These are phyloP conservation scores for Megalonaias nervosa DNA, from an alignment of 1,140 invertebrate species.

Conservation along the genomic window DNA sequence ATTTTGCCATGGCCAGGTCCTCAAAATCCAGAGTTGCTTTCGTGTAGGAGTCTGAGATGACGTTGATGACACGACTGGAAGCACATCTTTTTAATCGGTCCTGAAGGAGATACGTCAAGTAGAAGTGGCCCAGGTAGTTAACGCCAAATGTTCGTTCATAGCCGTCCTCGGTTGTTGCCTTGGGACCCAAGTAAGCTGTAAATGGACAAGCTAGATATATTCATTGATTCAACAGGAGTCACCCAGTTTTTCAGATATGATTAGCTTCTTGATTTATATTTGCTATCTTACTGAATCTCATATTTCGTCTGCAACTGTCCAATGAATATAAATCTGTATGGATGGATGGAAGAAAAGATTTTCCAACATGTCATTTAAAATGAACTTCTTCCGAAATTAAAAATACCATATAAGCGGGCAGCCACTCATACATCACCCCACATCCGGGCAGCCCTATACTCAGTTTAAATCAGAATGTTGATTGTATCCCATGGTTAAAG, in stretches of 20 bases:
- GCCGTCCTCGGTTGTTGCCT: conserved; percentile 76
- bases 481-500: no score
- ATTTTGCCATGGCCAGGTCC: conserved; percentile 54
- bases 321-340: not conserved
- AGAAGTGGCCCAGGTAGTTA: conserved; percentile 71
- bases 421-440: no score
- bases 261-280: not conserved
- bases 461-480: no score
- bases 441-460: no score
- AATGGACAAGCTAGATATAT: not conserved
- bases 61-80: conserved; percentile 59
- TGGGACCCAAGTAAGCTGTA: conserved; percentile 66
- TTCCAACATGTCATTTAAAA: not conserved
- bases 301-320: not conserved
- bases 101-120: conserved; percentile 58
- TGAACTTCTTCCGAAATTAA: not conserved
- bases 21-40: conserved; percentile 57
- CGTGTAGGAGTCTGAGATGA: conserved; percentile 54
- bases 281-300: not conserved
- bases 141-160: conserved; percentile 82
- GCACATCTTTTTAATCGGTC: conserved; percentile 57
- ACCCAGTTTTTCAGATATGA: not conserved
- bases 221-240: not conserved
- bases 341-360: not conserved
- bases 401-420: no score